Evolutionary conservation across 2,797 vertebrate species (phyloP).

Genomic region (Macrochelys suwanniensis): DNA sequence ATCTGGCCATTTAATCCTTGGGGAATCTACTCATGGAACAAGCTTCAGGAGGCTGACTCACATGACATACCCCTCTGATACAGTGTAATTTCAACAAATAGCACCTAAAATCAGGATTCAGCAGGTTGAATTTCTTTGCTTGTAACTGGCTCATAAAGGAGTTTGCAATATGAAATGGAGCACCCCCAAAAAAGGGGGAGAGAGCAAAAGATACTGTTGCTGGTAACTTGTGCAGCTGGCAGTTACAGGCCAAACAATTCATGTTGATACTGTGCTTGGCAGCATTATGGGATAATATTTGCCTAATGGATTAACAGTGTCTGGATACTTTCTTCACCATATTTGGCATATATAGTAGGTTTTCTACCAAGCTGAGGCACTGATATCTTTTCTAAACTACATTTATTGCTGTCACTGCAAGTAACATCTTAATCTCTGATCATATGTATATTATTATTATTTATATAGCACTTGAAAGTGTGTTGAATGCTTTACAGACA

Average conservation of each 20-base stretch:
- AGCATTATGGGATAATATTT: accelerated
- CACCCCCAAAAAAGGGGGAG: neutral
- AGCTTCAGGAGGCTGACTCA: accelerated
- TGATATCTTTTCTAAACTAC: accelerated
- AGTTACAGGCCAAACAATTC: accelerated
- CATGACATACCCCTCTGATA: neutral
- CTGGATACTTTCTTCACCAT: neutral
- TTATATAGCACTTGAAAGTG: neutral
- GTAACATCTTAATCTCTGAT: neutral
- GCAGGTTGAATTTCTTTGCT: accelerated
- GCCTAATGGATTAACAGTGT: accelerated
- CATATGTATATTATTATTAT: neutral
- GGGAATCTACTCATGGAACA: accelerated
- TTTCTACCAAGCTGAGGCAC: accelerated
- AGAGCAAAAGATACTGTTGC: accelerated
- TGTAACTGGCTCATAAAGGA: accelerated
- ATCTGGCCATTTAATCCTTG: accelerated
- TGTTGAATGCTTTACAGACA: neutral
- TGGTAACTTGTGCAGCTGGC: accelerated
- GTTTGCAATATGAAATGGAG: accelerated
- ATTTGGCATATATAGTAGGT: accelerated
- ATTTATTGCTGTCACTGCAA: accelerated
- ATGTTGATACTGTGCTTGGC: accelerated
- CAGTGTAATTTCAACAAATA: neutral
- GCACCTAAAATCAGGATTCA: accelerated